Evolutionary conservation across 2,797 vertebrate genomes (phyloP).

Genomic region (Hybognathus amarus): DNA sequence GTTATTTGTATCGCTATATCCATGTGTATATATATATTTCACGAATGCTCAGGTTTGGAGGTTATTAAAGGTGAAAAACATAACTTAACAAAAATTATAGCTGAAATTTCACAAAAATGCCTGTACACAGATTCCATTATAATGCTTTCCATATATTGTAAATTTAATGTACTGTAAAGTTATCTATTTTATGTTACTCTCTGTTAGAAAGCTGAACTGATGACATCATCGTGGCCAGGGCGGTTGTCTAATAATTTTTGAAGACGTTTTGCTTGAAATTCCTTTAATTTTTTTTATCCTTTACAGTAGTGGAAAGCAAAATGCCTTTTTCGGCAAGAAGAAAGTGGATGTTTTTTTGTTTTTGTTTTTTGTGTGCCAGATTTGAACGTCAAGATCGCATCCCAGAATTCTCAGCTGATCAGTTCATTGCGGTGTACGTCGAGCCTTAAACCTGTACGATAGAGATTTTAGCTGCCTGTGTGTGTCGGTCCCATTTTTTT

Average conservation of each 20-base stretch:
- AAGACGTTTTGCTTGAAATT: not conserved
- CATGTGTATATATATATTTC: slow-evolving; percentile 74
- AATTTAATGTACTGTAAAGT: slow-evolving; percentile 30
- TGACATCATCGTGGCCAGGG: not conserved
- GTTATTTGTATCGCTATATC: slow-evolving; percentile 81
- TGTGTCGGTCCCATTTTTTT: slow-evolving; percentile 64
- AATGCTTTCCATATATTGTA: slow-evolving; percentile 25
- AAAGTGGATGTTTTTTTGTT: not conserved
- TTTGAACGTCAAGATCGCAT: slow-evolving; percentile 14
- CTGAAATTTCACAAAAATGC: slow-evolving; percentile 63
- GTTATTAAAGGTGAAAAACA: slow-evolving; percentile 86
- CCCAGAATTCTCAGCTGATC: slow-evolving; percentile 34
- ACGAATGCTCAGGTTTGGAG: slow-evolving; percentile 92
- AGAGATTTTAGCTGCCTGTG: slow-evolving; percentile 64
- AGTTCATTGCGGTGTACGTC: slow-evolving; percentile 64
- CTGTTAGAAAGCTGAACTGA: slow-evolving; percentile 9
- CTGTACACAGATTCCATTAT: slow-evolving; percentile 68
- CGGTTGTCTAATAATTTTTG: not conserved
- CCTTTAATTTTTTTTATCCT: not conserved
- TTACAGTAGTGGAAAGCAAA: slow-evolving; percentile 27
- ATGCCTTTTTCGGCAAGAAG: not conserved
- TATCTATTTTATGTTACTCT: slow-evolving; percentile 17
- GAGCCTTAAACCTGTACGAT: slow-evolving; percentile 78
- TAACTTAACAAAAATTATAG: slow-evolving; percentile 67
- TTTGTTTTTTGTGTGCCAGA: not conserved